Evolutionary conservation across 2,888 invertebrate species (phyloP).

Genomic region (Brachyptera putata): DNA sequence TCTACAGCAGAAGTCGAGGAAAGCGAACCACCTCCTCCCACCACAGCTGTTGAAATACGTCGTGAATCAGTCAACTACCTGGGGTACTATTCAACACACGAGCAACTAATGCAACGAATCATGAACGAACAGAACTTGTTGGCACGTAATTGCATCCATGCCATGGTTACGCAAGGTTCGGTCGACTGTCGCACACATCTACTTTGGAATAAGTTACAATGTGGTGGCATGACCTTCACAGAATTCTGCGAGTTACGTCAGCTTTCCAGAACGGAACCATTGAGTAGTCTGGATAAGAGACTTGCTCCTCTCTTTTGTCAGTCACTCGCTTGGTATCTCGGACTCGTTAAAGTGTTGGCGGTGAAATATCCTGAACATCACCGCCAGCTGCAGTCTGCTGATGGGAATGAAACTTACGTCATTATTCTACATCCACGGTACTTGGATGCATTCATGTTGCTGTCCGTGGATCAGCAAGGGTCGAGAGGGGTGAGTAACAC

Average conservation of each 20-base stretch:
- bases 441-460: conserved; percentile 61
- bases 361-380: conserved; percentile 56
- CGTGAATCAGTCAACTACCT: conserved; percentile 64
- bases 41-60: conserved; percentile 35
- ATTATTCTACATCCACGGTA: conserved; percentile 60
- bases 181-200: conserved; percentile 64
- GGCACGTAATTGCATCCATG: conserved; percentile 53
- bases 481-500: conserved; percentile 55
- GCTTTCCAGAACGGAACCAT: conserved; percentile 54
- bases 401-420: conserved; percentile 57
- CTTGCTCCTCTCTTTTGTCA: conserved; percentile 57
- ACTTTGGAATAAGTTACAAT: conserved; percentile 65
- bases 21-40: background rate
- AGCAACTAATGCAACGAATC: conserved; percentile 59
- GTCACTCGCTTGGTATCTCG: conserved; percentile 60
- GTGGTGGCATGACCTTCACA: conserved; percentile 48
- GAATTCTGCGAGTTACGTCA: conserved; percentile 62
- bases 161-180: conserved; percentile 58
- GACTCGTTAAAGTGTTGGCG: conserved; percentile 55
- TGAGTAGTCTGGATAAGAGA: conserved; percentile 56
- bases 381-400: conserved; percentile 55
- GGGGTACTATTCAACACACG: conserved; percentile 64
- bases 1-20: conserved; percentile 41
- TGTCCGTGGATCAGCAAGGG: conserved; percentile 56
- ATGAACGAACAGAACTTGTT: conserved; percentile 55